Conservation (phyloP, 2,797 vertebrate species). For the Cossypha heuglini region DNA sequence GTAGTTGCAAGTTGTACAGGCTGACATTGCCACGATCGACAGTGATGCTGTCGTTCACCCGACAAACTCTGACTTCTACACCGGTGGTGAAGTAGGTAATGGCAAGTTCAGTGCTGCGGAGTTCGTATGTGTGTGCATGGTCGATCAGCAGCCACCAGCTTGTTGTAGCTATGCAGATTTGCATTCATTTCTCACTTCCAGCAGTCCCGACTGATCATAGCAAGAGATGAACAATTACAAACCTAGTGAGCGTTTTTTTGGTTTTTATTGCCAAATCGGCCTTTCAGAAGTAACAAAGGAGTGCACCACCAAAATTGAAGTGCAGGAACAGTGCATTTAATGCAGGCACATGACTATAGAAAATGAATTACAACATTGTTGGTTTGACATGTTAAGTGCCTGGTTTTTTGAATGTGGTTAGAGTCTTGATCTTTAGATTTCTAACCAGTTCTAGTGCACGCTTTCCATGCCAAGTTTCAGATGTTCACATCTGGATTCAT, state of each 20-base stretch:
- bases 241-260: background rate
- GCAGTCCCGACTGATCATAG: slow-evolving; percentile 62
- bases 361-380: accelerated
- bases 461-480: background rate
- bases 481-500: background rate
- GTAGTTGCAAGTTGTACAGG: slow-evolving; percentile 99
- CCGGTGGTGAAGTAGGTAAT: slow-evolving; percentile 99
- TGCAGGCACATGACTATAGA: background rate
- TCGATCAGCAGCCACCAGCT: slow-evolving; percentile 78
- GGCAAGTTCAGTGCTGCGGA: slow-evolving; percentile 84
- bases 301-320: background rate
- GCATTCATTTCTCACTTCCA: slow-evolving; percentile 82
- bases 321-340: background rate
- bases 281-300: background rate
- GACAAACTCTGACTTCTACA: slow-evolving; percentile 97
- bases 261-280: background rate
- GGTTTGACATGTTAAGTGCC: background rate
- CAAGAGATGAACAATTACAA: background rate
- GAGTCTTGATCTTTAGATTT: background rate
- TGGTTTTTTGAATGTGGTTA: background rate
- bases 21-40: slow-evolving; percentile 97
- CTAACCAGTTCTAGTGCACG: background rate
- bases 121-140: slow-evolving; percentile 82
- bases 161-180: slow-evolving; percentile 78
- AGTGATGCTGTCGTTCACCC: slow-evolving; percentile 99